Evolutionary conservation across 2,113 vertebrate genomes (phyloP).

Genomic region (Leuciscus idus): DNA sequence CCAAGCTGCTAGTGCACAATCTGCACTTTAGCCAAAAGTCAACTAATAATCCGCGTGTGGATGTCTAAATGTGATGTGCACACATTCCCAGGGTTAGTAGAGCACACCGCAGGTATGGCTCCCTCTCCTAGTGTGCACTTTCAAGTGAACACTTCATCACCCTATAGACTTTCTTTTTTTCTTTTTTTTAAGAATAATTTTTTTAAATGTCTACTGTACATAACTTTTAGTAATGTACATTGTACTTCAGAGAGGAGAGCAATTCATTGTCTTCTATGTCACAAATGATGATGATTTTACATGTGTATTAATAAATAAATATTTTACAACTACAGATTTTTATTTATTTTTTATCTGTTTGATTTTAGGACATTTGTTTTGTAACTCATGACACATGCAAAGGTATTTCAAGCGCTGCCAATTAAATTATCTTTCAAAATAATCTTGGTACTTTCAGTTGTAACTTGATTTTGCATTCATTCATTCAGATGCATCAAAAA

Average conservation of each 20-base stretch:
- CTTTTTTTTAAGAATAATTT: slow-evolving; percentile 28
- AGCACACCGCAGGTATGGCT: not conserved
- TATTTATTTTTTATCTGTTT: not conserved
- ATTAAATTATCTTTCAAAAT: slow-evolving; percentile 4
- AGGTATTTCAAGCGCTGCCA: not conserved
- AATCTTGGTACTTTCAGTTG: not conserved
- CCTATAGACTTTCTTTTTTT: slow-evolving; percentile 13
- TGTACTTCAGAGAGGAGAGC: slow-evolving; percentile 43
- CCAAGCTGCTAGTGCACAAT: slow-evolving; percentile 24
- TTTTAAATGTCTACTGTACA: slow-evolving; percentile 54
- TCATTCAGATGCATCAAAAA: not conserved
- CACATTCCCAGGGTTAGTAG: not conserved
- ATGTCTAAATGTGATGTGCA: not conserved
- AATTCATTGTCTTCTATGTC: slow-evolving; percentile 59
- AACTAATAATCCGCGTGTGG: not conserved
- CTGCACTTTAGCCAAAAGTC: slow-evolving; percentile 36
- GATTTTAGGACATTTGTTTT: not conserved
- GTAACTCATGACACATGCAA: not conserved
- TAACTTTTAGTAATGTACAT: slow-evolving; percentile 53
- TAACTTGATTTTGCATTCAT: not conserved
- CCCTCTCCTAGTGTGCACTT: slow-evolving; percentile 32
- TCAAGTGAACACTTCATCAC: slow-evolving; percentile 33
- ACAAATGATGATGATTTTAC: slow-evolving; percentile 66
- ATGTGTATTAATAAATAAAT: slow-evolving; percentile 72
- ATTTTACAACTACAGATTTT: slow-evolving; percentile 69